Conservation (phyloP, 2,797 vertebrate species). For the Otolemur crassicaudatus region DNA sequence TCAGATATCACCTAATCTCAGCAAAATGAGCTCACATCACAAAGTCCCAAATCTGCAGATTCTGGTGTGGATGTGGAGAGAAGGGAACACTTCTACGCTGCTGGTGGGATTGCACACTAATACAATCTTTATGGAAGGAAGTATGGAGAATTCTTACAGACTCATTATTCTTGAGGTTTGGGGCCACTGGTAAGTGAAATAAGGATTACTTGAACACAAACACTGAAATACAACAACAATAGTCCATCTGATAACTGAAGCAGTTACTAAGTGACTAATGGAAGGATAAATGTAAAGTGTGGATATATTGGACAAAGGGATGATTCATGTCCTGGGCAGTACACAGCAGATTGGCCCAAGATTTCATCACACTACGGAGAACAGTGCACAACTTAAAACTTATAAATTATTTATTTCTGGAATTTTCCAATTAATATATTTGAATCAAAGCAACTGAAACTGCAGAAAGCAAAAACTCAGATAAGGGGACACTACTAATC, state of each 20-base stretch:
- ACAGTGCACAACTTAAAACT: not conserved
- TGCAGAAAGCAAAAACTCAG: not conserved
- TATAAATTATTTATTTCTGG: not conserved
- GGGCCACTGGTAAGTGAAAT: not conserved
- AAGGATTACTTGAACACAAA: not conserved
- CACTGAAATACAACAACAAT: not conserved
- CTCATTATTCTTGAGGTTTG: not conserved
- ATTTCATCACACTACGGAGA: not conserved
- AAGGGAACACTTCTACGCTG: too few species aligned
- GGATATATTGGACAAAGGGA: not conserved
- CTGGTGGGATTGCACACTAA: too few species aligned
- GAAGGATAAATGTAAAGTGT: not conserved
- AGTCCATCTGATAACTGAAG: not conserved
- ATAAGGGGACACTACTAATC: not conserved
- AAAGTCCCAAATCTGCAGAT: too few species aligned
- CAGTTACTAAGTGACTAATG: not conserved
- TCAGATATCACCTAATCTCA: too few species aligned
- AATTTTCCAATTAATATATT: not conserved
- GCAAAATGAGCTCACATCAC: too few species aligned
- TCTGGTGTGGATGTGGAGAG: too few species aligned
- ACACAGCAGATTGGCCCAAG: too few species aligned
- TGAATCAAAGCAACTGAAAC: not conserved
- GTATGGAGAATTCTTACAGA: too few species aligned
- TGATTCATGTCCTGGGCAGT: not conserved
- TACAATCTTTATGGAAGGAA: too few species aligned